Conservation (phyloP, 1,140 invertebrate species). For the Polyergus mexicanus region DNA sequence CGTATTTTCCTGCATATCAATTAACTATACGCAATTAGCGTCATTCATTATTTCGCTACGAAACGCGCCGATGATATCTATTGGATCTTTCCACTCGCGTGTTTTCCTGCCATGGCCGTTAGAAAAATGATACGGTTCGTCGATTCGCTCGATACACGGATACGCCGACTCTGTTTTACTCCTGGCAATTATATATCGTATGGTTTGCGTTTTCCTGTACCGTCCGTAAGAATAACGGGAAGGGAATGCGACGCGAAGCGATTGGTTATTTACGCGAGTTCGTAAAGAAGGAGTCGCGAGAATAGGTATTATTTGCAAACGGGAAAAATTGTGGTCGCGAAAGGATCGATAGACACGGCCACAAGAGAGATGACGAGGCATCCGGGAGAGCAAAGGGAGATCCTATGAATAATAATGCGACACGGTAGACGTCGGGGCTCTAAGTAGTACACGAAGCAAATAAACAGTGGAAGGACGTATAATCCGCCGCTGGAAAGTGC, state of each 20-base stretch:
- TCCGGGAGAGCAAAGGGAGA: constrained; percentile 26
- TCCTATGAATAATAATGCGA: constrained; percentile 73
- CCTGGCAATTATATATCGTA: constrained; percentile 25
- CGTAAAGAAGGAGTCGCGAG: not conserved
- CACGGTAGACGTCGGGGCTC: constrained; percentile 60
- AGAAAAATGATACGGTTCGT: constrained; percentile 12
- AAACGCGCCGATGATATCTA: not conserved
- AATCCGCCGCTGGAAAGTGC: constrained; percentile 44
- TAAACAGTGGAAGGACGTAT: constrained; percentile 65
- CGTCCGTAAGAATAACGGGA: constrained; percentile 15
- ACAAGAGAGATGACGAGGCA: constrained; percentile 24
- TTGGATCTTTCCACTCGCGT: not conserved
- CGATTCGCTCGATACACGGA: not conserved
- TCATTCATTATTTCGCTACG: not conserved
- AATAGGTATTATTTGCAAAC: constrained; percentile 13
- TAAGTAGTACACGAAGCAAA: constrained; percentile 59
- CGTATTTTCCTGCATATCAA: not conserved
- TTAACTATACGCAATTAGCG: not conserved
- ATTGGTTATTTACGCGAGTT: constrained; percentile 22
- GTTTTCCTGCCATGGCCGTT: not conserved
- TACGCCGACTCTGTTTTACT: constrained; percentile 6
- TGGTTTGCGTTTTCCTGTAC: no score
- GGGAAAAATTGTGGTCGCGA: constrained; percentile 22
- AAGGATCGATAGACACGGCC: constrained; percentile 48
- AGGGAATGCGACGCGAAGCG: not conserved